Evolutionary conservation across 2,113 vertebrate species (phyloP), one percentile per base, ranked within the genome.

Genomic region (Elaphurus davidianus): DNA sequence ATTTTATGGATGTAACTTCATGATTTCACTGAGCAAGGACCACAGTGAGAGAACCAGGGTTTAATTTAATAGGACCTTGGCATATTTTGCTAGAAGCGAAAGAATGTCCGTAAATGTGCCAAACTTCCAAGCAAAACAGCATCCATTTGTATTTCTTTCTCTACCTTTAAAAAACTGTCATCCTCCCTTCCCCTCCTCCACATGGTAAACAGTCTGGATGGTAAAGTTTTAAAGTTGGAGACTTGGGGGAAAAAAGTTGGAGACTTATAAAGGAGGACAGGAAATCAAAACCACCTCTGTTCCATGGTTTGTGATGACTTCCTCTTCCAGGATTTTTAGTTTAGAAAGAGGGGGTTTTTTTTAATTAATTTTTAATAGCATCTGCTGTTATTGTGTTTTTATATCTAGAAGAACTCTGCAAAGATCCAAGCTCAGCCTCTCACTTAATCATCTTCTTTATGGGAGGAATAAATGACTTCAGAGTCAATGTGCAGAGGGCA

Each of bases 281-380:
- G 84, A 92, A 94, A 94, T 84, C 57, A 59, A 96, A 94, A 36
- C 76, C 64, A 55, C 23, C 60, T 54, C 19, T 3, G 6, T 19
- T 17, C 25, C 23, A 21, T n/a, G 59, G 43, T 47, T 76, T 54
- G 74, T 19, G 28, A 47, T 71, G 50, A 90, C 30, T 92, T 86
- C 47, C 30, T 21, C 43, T 86, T 84, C 92, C 21, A 3, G 0
- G 36, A 21, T 45, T 45, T 85, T 12, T 33, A 81, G 64, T 60
- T 85, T 17, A 88, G 82, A 85, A 82, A 95, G 54, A 50, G 14
- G 47, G 8, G 7, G 47, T n/a, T 27, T 15, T 84, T 78, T 57
- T 81, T 1, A 93, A 59, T 96, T 47, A 79, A 81, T 95, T 87
- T 96, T 91, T 83, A 55, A 92, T 50, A 36, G 71, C 17, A 43